These are phyloP conservation scores for Drosophila nigricruria DNA, from an alignment of 2,888 invertebrate genomes.

Conservation along the genomic window DNA sequence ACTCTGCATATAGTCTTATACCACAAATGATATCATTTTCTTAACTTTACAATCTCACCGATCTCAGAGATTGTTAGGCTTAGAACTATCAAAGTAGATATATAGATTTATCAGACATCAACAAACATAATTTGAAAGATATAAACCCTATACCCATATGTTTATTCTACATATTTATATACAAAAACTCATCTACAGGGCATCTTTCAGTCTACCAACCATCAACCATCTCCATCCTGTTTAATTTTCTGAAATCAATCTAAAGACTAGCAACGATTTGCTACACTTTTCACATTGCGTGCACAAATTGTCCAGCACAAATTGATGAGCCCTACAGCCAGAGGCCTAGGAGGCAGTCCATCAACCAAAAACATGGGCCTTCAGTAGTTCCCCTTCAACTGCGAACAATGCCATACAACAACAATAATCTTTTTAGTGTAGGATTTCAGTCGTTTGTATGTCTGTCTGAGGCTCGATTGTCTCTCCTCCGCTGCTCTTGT, in stretches of 20 bases:
- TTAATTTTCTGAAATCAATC: constrained; percentile 49
- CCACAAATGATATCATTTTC: too few relatives aligned
- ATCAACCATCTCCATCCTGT: neutral
- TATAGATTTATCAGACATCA: neutral
- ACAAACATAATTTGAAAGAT: neutral
- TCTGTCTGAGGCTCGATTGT: constrained; percentile 3
- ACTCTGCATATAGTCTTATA: too few relatives aligned
- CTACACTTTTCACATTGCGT: constrained; percentile 63
- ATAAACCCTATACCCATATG: neutral
- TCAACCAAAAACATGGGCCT: constrained; percentile 19
- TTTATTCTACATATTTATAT: neutral
- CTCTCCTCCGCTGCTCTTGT: constrained; percentile 7
- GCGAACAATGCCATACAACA: neutral
- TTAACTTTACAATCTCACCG: neutral
- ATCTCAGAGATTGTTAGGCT: neutral
- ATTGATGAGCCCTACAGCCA: constrained; percentile 33
- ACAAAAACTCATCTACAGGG: neutral
- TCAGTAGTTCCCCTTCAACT: neutral
- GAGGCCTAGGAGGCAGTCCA: neutral
- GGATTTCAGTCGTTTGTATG: constrained; percentile 49
- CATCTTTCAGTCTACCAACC: neutral
- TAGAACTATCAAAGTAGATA: neutral
- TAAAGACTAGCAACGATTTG: constrained; percentile 51
- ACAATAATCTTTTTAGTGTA: constrained; percentile 37
- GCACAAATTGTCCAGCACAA: constrained; percentile 60